These are phyloP conservation scores for Phenganax subtilis DNA, from an alignment of 92 coral and sea anemone species.

Conservation along the genomic window DNA sequence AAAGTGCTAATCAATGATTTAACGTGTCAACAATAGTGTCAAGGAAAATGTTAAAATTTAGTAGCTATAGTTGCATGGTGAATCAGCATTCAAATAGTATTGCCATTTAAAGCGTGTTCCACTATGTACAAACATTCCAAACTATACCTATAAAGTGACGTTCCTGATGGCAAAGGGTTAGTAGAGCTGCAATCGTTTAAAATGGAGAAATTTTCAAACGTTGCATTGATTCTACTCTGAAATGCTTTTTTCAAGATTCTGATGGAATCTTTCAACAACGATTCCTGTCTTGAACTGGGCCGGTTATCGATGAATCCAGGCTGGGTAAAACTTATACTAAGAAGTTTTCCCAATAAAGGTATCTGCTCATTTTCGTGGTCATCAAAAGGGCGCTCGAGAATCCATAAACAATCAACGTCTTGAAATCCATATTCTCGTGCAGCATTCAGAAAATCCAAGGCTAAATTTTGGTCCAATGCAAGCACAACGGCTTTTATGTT, in stretches of 20 bases:
- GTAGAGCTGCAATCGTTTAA: not conserved
- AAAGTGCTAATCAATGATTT: too few species aligned
- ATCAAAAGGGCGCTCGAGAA: not conserved
- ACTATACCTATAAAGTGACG: slow-evolving; percentile 24
- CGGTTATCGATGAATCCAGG: not conserved
- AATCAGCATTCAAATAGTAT: too few species aligned
- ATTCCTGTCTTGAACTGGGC: not conserved
- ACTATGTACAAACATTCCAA: not conserved
- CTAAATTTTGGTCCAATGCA: not conserved
- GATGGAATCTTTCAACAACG: slow-evolving; percentile 14
- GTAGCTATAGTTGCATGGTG: too few species aligned
- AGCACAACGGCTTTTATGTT: slow-evolving; percentile 14
- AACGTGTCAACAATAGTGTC: too few species aligned
- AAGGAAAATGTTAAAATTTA: too few species aligned
- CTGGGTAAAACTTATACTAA: slow-evolving; percentile 8
- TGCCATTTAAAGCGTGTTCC: too few species aligned
- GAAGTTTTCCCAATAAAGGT: slow-evolving; percentile 16
- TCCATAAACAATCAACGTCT: slow-evolving; percentile 25
- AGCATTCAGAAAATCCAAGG: not conserved
- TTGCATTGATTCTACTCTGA: slow-evolving; percentile 4
- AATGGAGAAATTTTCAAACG: not conserved
- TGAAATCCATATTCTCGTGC: slow-evolving; percentile 6
- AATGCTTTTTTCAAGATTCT: slow-evolving; percentile 6
- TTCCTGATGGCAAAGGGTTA: slow-evolving; percentile 9
- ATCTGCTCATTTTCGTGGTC: not conserved